Evolutionary conservation across 2,113 vertebrate genomes (phyloP).

Genomic region (Balaeniceps rex): DNA sequence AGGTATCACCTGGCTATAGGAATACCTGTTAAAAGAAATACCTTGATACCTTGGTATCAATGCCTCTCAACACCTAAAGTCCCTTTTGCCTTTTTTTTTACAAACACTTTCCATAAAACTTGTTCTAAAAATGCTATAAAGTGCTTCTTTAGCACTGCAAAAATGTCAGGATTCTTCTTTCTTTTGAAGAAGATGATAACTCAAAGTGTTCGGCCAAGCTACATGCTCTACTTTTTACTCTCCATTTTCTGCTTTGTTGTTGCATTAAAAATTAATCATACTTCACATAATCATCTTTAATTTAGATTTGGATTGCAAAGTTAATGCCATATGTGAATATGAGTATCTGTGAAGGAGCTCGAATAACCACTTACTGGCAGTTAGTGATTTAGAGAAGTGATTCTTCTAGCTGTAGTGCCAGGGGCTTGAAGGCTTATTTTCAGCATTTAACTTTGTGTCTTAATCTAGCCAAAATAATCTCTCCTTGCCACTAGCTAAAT

Average conservation of each 20-base stretch:
- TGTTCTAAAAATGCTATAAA: neutral
- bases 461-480: constrained; percentile 24
- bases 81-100: neutral
- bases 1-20: neutral
- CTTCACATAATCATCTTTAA: constrained; percentile 10
- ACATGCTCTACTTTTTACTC: neutral
- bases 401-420: neutral
- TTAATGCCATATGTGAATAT: neutral
- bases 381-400: constrained; percentile 1
- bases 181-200: neutral
- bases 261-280: constrained; percentile 7
- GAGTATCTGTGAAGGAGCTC: neutral
- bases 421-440: neutral
- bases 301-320: neutral
- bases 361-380: neutral
- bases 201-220: neutral
- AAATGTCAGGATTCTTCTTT: neutral
- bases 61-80: neutral
- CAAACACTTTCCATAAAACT: neutral
- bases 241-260: neutral
- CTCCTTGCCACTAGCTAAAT: neutral
- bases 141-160: neutral
- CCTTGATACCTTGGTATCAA: fast-evolving
- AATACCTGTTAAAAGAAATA: neutral
- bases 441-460: neutral